Base-by-base conservation (phyloP, 2,797 vertebrate genomes). In the Gila robusta region DNA sequence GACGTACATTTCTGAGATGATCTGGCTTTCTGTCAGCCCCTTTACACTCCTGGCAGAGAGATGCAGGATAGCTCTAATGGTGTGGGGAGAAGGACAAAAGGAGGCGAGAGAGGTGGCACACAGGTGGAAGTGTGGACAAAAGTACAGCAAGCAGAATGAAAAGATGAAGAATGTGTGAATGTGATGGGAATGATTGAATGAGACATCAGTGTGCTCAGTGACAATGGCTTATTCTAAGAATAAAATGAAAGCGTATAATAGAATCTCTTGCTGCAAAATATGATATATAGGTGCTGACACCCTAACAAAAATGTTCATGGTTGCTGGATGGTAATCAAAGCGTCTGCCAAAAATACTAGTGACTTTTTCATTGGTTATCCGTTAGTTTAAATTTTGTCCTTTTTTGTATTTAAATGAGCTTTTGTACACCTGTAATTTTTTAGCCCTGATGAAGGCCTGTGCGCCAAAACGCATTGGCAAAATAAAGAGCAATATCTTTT, bases 1-100 rank as follows among this genome's bases (percentile, higher is more conserved):
- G 47, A 84, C 49, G 11, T 59, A 85, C 87, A 88, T 85, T 89
- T 88, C 83, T 35, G 89, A 88, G 87, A 90, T 88, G 81, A 89
- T 86, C 86, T 87, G 90, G 89, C 89, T 83, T 80, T 77, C 85
- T 78, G 59, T 88, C 83, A 86, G 85, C 69, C 62, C 85, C 77
- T 83, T 89, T 90, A 86, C 82, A 86, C 83, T 81, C 76, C 90
- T 91, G 89, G 85, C 87, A 85, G 52, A 41, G 52, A 71, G 76
- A 79, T 76, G 70, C 21, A 87, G 88, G 72, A 83, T 56, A 72
- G 52, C 67, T 47, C 86, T 84, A 86, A 90, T 83, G 85, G 82
- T 85, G 77, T 71, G 37, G 83, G 69, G 86, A 59, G 70, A 85
- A 78, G 81, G 84, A 59, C 71, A 70, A 74, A 81, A 44, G 77